Conservation (phyloP, 2,797 vertebrate species). For the Bradypus variegatus region DNA sequence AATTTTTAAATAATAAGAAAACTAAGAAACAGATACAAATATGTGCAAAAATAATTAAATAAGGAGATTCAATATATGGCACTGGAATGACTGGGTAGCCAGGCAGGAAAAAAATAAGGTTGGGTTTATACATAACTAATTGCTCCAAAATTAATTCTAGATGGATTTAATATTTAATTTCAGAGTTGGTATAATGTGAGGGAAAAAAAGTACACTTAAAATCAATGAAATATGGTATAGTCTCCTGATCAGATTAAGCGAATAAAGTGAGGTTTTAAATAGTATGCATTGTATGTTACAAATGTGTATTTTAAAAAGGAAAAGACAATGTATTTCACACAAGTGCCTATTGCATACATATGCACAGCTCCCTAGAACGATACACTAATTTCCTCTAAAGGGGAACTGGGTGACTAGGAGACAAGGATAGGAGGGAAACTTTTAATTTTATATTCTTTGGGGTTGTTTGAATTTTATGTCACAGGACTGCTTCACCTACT, state of each 20-base stretch:
- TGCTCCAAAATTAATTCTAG: not conserved
- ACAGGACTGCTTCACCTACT: not conserved
- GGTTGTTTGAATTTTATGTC: not conserved
- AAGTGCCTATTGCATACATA: not conserved
- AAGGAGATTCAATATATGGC: not conserved
- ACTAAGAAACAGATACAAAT: not conserved
- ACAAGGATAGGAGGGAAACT: not conserved
- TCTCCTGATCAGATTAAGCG: too few species aligned
- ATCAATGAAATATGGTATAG: not conserved
- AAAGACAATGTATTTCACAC: not conserved
- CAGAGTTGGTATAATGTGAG: not conserved
- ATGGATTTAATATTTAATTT: too few species aligned
- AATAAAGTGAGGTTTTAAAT: not conserved
- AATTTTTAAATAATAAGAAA: conserved; percentile 6
- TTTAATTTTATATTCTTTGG: not conserved
- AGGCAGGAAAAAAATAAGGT: not conserved
- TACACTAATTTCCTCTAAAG: not conserved
- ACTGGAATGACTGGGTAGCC: too few species aligned
- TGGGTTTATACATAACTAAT: not conserved
- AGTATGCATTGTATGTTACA: not conserved
- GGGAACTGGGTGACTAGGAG: too few species aligned
- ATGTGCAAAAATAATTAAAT: not conserved
- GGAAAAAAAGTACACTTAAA: not conserved
- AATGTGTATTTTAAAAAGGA: not conserved
- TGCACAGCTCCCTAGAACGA: not conserved